Evolutionary conservation across 1,140 invertebrate genomes (phyloP).

Genomic region (Chionoecetes opilio): DNA sequence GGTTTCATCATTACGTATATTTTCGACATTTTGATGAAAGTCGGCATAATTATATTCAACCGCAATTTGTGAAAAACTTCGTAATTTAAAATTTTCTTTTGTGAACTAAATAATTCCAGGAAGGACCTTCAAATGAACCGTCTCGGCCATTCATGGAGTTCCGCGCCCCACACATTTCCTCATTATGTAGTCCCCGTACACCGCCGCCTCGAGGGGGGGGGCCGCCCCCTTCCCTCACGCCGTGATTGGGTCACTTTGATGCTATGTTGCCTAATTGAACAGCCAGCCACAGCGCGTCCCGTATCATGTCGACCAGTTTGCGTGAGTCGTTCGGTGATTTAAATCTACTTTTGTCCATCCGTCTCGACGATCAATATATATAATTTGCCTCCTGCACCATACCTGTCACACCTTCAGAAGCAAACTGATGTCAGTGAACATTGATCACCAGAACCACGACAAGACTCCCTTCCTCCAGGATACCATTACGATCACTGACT

Average conservation of each 20-base stretch:
- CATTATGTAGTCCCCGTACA: background rate
- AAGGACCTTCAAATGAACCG: background rate
- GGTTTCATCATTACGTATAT: too few species aligned
- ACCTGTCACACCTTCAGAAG: too few species aligned
- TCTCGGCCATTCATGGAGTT: background rate
- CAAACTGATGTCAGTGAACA: too few species aligned
- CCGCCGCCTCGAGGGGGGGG: background rate
- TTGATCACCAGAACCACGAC: too few species aligned
- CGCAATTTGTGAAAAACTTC: too few species aligned
- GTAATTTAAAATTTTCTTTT: background rate
- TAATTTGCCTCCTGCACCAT: too few species aligned
- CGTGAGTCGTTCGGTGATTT: background rate
- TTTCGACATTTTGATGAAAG: too few species aligned
- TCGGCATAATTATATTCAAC: too few species aligned
- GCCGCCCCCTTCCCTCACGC: background rate
- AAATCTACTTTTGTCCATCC: too few species aligned
- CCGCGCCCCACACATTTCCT: background rate
- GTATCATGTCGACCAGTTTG: background rate
- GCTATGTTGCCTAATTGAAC: background rate
- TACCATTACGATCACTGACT: background rate
- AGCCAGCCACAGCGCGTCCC: background rate
- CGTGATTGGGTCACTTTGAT: slow-evolving; percentile 19
- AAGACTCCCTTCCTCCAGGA: too few species aligned
- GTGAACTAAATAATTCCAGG: background rate
- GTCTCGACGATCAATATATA: too few species aligned